Evolutionary conservation across 1,140 invertebrate species (phyloP), one percentile per base, ranked within the genome.

Genomic region (Ruditapes philippinarum): DNA sequence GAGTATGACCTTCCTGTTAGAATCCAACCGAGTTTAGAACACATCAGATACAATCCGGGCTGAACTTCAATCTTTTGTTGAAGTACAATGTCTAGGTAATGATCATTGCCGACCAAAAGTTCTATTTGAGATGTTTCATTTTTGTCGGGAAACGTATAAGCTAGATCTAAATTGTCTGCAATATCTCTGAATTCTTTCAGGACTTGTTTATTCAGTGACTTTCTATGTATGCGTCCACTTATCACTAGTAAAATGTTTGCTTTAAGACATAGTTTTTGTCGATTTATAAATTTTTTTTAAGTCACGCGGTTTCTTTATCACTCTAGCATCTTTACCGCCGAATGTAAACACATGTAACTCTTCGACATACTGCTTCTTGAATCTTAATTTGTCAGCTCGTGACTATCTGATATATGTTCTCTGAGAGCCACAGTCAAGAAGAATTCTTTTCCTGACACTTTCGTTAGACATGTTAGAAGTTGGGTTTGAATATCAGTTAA

Each of bases 61-160:
- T 80, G 11, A n/a, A 51, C 76, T 33, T 80, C 76, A 49, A 57
- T 80, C 49, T 57, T 80, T 31, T 80, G 19, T 54, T 14, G 28
- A 7, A 28, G 17, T 28, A 57, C 33, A 33, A 31, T 80, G 25
- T 76, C 73, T 76, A 40, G 40, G 73, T 76, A 76, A 42, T 12
- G 31, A 38, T 76, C 38, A 42, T 76, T 76, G 3, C 40, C 73
- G 5, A 76, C 25, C 1, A 76, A n/a, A 12, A 76, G 45, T 9
- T 76, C 73, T 7, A 76, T 9, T 45, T 11, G 2, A n/a, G 3
- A 1, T 14, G 38, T 22, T 40, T 42, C 38, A 2, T 76, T 76
- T 40, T 76, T 7, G 9, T 36, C 25, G 11, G 73, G 73, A 45
- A 45, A n/a, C 4, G 33, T 38, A n/a, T 76, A 36, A 38, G 73